Percentiles rank a stretch among this genome's conserved stretches.
Conservation (phyloP, 2,113 vertebrate genomes). For the Nipponia nippon region DNA sequence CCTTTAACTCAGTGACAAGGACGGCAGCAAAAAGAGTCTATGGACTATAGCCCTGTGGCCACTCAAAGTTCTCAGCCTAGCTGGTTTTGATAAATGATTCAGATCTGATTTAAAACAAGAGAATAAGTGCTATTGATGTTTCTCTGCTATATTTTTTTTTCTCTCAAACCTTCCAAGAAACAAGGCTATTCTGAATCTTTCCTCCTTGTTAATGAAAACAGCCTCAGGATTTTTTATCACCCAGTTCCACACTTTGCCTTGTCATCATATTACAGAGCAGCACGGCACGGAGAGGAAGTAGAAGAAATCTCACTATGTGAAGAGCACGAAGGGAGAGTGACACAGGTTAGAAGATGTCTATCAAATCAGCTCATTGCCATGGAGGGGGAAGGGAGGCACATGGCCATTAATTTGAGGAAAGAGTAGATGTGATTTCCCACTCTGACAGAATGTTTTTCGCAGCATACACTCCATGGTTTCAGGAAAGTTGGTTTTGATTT, state of each 20-base stretch:
- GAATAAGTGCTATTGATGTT: not conserved
- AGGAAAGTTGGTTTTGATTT: not conserved
- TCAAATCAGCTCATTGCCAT: not conserved
- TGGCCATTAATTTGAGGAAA: not conserved
- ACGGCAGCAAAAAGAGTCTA: not conserved
- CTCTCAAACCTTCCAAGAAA: not conserved
- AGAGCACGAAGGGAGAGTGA: not conserved
- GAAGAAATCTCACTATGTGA: not conserved
- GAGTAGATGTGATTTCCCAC: not conserved
- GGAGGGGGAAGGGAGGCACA: not conserved
- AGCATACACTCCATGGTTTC: not conserved
- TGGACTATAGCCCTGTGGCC: not conserved
- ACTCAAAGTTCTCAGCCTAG: not conserved
- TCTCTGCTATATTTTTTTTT: not conserved
- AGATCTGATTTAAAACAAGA: conserved; percentile 8
- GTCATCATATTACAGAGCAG: conserved; percentile 8
- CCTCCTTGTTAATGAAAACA: conserved; percentile 39
- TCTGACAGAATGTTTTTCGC: not conserved
- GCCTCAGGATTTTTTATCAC: conserved; percentile 42
- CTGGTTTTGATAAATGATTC: not conserved
- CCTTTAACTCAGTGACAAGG: not conserved
- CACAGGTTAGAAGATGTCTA: not conserved
- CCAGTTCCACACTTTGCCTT: conserved; percentile 33
- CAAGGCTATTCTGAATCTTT: conserved; percentile 20
- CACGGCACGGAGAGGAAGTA: not conserved